Percentiles rank a stretch among this genome's conserved stretches.
Conservation (phyloP, 2,113 vertebrate genomes). For the Poeciliopsis retropinna region DNA sequence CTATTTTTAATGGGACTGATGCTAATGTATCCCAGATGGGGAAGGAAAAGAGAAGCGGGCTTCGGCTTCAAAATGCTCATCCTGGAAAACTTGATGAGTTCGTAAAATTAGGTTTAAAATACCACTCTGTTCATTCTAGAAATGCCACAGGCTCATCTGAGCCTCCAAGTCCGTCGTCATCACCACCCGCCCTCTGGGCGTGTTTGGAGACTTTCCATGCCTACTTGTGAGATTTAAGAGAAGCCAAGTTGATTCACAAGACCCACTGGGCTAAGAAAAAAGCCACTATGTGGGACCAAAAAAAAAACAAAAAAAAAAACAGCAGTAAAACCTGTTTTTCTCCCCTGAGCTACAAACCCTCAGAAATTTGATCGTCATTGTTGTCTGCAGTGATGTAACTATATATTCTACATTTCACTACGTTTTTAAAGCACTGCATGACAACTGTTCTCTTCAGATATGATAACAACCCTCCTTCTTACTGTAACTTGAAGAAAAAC, state of each 20-base stretch:
- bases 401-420: slow-evolving; percentile 8
- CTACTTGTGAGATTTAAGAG: slow-evolving; percentile 46
- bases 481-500: slow-evolving; percentile 8
- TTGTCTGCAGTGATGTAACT: slow-evolving; percentile 29
- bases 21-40: slow-evolving; percentile 59
- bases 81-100: slow-evolving; percentile 30
- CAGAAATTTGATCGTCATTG: slow-evolving; percentile 20
- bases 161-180: slow-evolving; percentile 14
- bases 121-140: slow-evolving; percentile 26
- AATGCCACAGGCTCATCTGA: slow-evolving; percentile 21
- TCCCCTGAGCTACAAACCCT: slow-evolving; percentile 18
- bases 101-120: slow-evolving; percentile 11
- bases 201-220: slow-evolving; percentile 47
- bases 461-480: slow-evolving; percentile 3
- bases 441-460: slow-evolving; percentile 8
- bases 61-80: slow-evolving; percentile 21
- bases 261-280: slow-evolving; percentile 51
- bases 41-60: slow-evolving; percentile 10
- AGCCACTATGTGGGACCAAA: slow-evolving; percentile 45
- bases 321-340: slow-evolving; percentile 51
- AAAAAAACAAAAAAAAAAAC: slow-evolving; percentile 22
- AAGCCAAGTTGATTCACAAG: slow-evolving; percentile 58
- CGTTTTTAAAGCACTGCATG: slow-evolving; percentile 9
- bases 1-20: slow-evolving; percentile 32
- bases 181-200: not conserved